Percentiles rank a stretch among this genome's conserved stretches.
phyloP scores from a whole-genome alignment of 1,140 invertebrate species.

The Drosophila tani region DNA sequence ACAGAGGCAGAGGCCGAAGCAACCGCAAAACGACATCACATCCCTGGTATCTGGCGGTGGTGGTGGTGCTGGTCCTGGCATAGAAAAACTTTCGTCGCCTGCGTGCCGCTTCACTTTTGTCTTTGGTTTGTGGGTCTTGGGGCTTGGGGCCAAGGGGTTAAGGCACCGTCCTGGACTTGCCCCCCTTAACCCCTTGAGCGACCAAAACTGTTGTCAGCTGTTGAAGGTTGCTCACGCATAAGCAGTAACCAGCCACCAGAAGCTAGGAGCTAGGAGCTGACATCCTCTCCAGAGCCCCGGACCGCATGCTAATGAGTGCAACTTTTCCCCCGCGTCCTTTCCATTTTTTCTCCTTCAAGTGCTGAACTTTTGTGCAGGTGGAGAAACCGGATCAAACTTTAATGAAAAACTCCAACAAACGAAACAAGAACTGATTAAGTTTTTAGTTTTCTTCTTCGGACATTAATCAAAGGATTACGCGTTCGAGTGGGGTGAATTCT shows the following conservation, averaged over 20 bases:
- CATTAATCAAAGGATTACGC: constrained; percentile 16
- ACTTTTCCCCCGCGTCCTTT: constrained; percentile 39
- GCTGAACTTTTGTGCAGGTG: constrained; percentile 60
- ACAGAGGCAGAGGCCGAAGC: not conserved
- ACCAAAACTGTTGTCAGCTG: constrained; percentile 56
- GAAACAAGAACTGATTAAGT: constrained; percentile 57
- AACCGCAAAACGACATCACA: constrained; percentile 64
- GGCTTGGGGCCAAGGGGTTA: constrained; percentile 29
- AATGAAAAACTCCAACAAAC: constrained; percentile 62
- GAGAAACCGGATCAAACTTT: constrained; percentile 42
- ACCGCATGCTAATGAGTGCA: constrained; percentile 77
- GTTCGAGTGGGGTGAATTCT: not conserved
- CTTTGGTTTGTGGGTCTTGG: constrained; percentile 20
- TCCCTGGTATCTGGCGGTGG: constrained; percentile 34
- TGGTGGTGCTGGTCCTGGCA: constrained; percentile 21
- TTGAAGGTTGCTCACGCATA: constrained; percentile 69
- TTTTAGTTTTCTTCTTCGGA: constrained; percentile 12
- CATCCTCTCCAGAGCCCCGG: constrained; percentile 22
- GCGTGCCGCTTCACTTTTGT: constrained; percentile 44
- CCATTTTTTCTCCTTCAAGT: constrained; percentile 49
- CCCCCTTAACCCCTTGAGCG: constrained; percentile 32
- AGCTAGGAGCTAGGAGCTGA: constrained; percentile 10
- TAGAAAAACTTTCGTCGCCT: constrained; percentile 56
- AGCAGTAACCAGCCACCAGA: constrained; percentile 40
- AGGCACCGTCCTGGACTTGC: constrained; percentile 14